Base-by-base conservation (phyloP, 53 echinoderm and acorn worm species). In the Holothuria scabra region DNA sequence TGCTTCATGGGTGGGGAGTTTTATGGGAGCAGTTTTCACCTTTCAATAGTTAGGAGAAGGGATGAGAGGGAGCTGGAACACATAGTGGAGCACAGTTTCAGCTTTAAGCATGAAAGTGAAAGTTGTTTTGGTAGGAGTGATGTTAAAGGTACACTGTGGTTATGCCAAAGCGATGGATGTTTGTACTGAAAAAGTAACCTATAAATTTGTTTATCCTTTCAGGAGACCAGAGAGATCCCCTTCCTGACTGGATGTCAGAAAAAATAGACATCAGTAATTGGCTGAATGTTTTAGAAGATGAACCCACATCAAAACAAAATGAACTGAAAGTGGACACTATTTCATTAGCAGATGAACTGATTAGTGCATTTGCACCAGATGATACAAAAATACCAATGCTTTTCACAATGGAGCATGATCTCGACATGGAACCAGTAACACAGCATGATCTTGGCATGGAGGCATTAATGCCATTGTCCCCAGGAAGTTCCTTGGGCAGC, bases 191-290 rank as follows among this genome's bases (percentile, higher is more conserved):
- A 52, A 16, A 52, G 52, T 52, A 16, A 52, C 8, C 52, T 52
- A 1, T 2, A 52, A 52, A 14, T 3, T 16, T 22, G 21, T 78
- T 58, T 78, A 7, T 58, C 23, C 76, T 74, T 19, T 28, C 66
- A 88, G 80, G 67, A 22, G 79, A 84, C 78, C 76, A 76, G 34
- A 44, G 29, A 23, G 90, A 93, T 65, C 89, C 89, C 23, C 89
- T 95, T 28, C 95, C 93, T 31, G 93, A 93, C 62, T 95, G 95
- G 95, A 95, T 95, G 95, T 93, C 95, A n/a, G 93, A 93, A 84
- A 95, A 95, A 76, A 84, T 95, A 59, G 60, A 85, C 61, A 66
- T 95, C 75, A 72, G 84, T 32, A 67, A 71, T n/a, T 95, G 95
- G 95, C 92, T 92, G 37, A 92, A 92, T 46, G 91, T 60, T 56